Conservation (phyloP, 92 coral and sea anemone species). For the Metridium senile region DNA sequence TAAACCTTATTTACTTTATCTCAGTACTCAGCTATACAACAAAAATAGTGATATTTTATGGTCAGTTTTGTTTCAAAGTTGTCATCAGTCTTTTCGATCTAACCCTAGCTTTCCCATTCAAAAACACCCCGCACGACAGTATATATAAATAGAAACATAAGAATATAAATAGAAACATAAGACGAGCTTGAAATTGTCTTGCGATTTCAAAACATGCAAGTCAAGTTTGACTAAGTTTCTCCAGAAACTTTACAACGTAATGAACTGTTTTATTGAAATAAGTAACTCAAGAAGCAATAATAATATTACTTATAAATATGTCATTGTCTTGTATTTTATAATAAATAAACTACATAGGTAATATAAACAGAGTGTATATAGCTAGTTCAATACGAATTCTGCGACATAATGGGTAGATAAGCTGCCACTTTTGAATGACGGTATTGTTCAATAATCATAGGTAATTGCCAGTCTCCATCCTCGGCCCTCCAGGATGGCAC, state of each 20-base stretch:
- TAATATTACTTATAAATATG: neutral
- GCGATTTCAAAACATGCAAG: neutral
- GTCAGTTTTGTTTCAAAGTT: too few relatives aligned
- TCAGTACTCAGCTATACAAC: too few relatives aligned
- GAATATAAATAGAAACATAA: neutral
- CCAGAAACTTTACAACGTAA: neutral
- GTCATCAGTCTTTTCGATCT: too few relatives aligned
- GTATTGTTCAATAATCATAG: conserved; percentile 36
- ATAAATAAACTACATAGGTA: neutral
- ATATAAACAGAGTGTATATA: too few relatives aligned
- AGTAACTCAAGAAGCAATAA: neutral
- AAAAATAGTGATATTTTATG: too few relatives aligned
- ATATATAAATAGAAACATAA: neutral
- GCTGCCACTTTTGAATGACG: conserved; percentile 33
- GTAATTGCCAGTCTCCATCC: conserved; percentile 32
- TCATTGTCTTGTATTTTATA: too few relatives aligned
- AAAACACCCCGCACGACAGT: too few relatives aligned
- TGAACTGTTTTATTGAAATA: neutral
- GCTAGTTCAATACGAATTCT: neutral
- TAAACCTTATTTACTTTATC: too few relatives aligned
- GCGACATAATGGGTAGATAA: conserved; percentile 24
- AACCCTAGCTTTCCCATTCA: too few relatives aligned
- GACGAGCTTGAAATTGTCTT: neutral
- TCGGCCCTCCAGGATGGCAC: conserved; percentile 24
- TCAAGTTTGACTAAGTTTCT: neutral